A percentile compares a stretch with the other conserved stretches of the same genome.
These are phyloP conservation scores for Spinibarbus caldwelli DNA, from an alignment of 2,797 vertebrate species.

Conservation along the genomic window DNA sequence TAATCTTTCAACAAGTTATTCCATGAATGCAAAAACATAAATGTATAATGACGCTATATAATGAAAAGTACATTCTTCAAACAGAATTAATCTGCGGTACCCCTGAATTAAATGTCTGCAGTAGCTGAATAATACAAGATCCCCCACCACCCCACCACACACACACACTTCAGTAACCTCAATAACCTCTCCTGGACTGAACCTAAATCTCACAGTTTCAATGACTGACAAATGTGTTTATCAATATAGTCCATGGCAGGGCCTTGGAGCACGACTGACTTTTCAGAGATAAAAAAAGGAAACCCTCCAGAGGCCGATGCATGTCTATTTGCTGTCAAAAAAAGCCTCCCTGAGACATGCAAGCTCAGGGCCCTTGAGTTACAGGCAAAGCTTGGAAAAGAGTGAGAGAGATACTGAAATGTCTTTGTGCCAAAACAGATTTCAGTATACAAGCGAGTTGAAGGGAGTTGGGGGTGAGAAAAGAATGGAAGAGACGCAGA, in stretches of 20 bases:
- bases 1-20: neutral
- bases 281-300: constrained; percentile 34
- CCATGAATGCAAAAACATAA: neutral
- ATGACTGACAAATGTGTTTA: constrained; percentile 40
- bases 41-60: neutral
- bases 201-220: neutral
- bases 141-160: too few relatives aligned
- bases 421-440: constrained; percentile 35
- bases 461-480: constrained; percentile 1
- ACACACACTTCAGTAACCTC: neutral
- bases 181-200: constrained; percentile 44
- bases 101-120: neutral
- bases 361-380: constrained; percentile 19
- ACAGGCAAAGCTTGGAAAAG: constrained; percentile 29
- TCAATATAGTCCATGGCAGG: constrained; percentile 27
- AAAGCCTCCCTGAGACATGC: constrained; percentile 26
- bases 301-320: constrained; percentile 12
- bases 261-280: constrained; percentile 29
- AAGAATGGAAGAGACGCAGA: neutral
- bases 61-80: neutral
- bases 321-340: constrained; percentile 41
- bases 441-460: constrained; percentile 30
- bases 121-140: neutral
- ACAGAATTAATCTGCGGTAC: neutral
- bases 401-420: constrained; percentile 11